These are phyloP conservation scores for Chrysopa pallens DNA, from an alignment of 1,140 invertebrate genomes.

Conservation along the genomic window DNA sequence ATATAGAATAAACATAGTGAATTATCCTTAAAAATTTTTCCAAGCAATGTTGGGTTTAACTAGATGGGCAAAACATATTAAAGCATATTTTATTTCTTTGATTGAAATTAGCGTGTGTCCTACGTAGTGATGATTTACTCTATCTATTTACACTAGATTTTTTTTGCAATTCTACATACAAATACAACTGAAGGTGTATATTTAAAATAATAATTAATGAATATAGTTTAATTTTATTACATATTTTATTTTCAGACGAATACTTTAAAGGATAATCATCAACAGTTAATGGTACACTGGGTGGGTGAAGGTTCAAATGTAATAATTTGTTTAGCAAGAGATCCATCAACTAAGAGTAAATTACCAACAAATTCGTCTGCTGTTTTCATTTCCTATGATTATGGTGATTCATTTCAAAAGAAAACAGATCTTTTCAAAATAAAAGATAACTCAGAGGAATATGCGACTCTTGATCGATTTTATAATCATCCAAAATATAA, in stretches of 20 bases:
- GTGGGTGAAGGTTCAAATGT: slow-evolving; percentile 69
- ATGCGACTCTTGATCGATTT: slow-evolving; percentile 61
- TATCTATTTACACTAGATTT: too few species aligned
- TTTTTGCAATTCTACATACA: too few species aligned
- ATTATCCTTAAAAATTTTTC: too few species aligned
- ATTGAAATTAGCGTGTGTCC: too few species aligned
- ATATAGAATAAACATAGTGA: too few species aligned
- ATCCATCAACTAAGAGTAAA: slow-evolving; percentile 27
- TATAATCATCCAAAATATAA: slow-evolving; percentile 64
- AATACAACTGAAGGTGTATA: too few species aligned
- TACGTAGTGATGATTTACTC: too few species aligned
- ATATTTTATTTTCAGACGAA: slow-evolving; percentile 34
- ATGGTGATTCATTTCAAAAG: slow-evolving; percentile 61
- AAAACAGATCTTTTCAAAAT: slow-evolving; percentile 41
- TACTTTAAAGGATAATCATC: slow-evolving; percentile 64
- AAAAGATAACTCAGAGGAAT: slow-evolving; percentile 26
- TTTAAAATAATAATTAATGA: too few species aligned
- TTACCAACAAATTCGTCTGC: slow-evolving; percentile 38
- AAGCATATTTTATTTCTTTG: too few species aligned
- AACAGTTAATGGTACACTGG: slow-evolving; percentile 80
- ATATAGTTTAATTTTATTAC: too few species aligned
- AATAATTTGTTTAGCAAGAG: slow-evolving; percentile 66
- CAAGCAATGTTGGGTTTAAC: too few species aligned
- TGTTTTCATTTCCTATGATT: slow-evolving; percentile 72
- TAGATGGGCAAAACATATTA: too few species aligned